These are phyloP conservation scores for Papilio elwesi DNA, from an alignment of 2,888 invertebrate species.

Conservation along the genomic window DNA sequence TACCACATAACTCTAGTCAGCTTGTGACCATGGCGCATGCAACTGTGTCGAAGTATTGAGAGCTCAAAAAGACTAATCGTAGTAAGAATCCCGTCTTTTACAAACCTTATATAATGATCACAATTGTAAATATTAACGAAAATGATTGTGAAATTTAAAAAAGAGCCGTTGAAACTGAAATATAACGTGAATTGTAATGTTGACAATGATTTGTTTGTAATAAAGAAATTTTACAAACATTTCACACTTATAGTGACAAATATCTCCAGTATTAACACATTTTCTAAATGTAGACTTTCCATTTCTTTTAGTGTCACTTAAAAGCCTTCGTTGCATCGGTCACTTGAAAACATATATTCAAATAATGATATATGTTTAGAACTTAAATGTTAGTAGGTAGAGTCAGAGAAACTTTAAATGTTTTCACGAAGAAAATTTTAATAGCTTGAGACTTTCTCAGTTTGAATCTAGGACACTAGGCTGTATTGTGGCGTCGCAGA, in stretches of 20 bases:
- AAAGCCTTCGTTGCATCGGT: background rate
- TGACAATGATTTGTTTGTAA: background rate
- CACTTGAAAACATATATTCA: background rate
- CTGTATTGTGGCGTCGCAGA: conserved; percentile 43
- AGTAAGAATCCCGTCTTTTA: too few species aligned
- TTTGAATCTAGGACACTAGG: conserved; percentile 47
- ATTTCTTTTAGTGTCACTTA: conserved; percentile 14
- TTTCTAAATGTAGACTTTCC: conserved; percentile 19
- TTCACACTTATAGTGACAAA: conserved; percentile 10
- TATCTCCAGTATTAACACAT: conserved; percentile 1
- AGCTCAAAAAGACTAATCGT: too few species aligned
- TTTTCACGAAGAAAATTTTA: conserved; percentile 40
- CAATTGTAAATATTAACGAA: too few species aligned
- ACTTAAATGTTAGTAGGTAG: background rate
- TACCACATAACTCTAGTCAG: too few species aligned
- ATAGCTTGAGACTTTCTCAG: conserved; percentile 47
- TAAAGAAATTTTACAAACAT: conserved; percentile 1
- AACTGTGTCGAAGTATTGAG: too few species aligned
- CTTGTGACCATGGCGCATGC: too few species aligned
- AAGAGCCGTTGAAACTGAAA: too few species aligned
- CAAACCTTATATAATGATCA: too few species aligned
- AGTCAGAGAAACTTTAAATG: conserved; percentile 40
- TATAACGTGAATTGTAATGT: too few species aligned
- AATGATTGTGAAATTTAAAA: too few species aligned
- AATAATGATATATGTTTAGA: background rate